Percentiles rank a stretch among this genome's conserved stretches.
These are phyloP conservation scores for Pachycephala philippinensis DNA, from an alignment of 2,113 vertebrate species.

Conservation along the genomic window DNA sequence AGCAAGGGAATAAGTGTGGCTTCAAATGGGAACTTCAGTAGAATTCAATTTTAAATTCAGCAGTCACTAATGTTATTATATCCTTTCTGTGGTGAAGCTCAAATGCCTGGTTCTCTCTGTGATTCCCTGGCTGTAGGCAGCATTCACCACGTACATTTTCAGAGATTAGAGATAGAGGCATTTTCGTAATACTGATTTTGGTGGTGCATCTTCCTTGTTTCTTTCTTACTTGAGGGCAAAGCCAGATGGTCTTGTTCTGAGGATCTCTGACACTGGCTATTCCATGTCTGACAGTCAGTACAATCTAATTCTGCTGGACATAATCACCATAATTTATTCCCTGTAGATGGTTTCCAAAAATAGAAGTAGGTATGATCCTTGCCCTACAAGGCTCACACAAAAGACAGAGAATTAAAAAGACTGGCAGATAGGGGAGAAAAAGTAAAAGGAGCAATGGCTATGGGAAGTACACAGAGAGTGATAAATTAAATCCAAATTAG, in stretches of 20 bases:
- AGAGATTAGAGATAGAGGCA: background rate
- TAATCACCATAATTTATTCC: slow-evolving; percentile 56
- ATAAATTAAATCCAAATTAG: slow-evolving; percentile 47
- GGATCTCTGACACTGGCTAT: slow-evolving; percentile 36
- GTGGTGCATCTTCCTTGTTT: slow-evolving; percentile 3
- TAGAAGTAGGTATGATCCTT: slow-evolving; percentile 38
- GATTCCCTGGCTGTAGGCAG: background rate
- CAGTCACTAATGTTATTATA: background rate
- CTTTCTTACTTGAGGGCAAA: slow-evolving; percentile 4
- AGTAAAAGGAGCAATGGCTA: background rate
- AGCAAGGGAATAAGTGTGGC: background rate
- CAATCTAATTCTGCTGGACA: slow-evolving; percentile 34
- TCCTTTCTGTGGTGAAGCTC: background rate
- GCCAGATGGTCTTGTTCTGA: slow-evolving; percentile 12
- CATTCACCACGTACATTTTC: background rate
- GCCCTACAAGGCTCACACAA: background rate
- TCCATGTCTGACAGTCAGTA: slow-evolving; percentile 25
- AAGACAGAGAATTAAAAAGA: slow-evolving; percentile 18
- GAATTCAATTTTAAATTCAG: slow-evolving; percentile 12
- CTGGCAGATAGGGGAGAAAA: background rate
- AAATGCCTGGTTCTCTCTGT: background rate
- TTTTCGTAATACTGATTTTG: background rate
- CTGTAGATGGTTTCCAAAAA: slow-evolving; percentile 30
- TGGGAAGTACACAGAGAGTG: background rate
- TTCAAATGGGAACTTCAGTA: background rate